Evolutionary conservation across 2,888 invertebrate species (phyloP).

Genomic region (Idaea biselata): DNA sequence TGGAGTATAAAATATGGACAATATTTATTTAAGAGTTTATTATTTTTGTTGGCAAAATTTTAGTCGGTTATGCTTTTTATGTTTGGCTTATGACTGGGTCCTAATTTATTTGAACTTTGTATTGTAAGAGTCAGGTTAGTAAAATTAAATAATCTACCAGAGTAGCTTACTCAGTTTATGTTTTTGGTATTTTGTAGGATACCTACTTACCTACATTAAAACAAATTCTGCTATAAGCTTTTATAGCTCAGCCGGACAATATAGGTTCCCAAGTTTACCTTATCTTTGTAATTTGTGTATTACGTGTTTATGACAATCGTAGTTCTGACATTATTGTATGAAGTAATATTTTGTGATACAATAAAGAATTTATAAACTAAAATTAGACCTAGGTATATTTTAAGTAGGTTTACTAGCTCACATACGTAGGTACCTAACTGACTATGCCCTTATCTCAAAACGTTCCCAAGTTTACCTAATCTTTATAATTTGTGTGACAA

Average conservation of each 20-base stretch:
- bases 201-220: too few relatives aligned
- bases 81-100: not conserved
- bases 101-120: not conserved
- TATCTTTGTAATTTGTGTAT: too few relatives aligned
- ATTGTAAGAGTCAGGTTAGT: not conserved
- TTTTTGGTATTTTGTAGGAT: too few relatives aligned
- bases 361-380: too few relatives aligned
- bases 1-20: constrained; percentile 41
- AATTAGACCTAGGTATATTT: too few relatives aligned
- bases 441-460: not conserved
- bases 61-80: constrained; percentile 6
- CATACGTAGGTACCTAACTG: not conserved
- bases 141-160: not conserved
- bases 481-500: not conserved
- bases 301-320: too few relatives aligned
- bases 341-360: too few relatives aligned
- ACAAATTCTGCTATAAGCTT: too few relatives aligned
- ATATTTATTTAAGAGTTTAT: constrained; percentile 37
- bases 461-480: not conserved
- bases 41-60: constrained; percentile 8
- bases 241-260: too few relatives aligned
- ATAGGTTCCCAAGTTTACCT: too few relatives aligned
- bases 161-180: not conserved
- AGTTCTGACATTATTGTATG: too few relatives aligned
- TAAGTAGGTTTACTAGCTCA: not conserved